Conservation (phyloP, 1,140 invertebrate genomes). For the Littorina saxatilis region DNA sequence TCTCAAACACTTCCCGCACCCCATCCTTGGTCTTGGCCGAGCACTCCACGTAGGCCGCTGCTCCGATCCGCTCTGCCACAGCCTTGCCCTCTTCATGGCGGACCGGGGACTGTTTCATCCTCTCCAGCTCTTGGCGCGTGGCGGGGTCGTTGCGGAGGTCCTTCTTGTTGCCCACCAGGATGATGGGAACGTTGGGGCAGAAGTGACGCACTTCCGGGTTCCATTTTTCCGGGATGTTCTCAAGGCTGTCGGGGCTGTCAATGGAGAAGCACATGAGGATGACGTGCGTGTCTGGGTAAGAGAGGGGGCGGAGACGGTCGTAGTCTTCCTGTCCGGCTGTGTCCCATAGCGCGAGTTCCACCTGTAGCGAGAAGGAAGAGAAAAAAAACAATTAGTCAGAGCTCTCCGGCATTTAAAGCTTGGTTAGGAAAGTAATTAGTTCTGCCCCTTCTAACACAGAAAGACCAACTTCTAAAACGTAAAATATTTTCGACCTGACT, state of each 20-base stretch:
- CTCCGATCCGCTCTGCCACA: constrained; percentile 99
- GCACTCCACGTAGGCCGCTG: constrained; percentile 99
- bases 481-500: no score
- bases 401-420: no score
- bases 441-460: background rate
- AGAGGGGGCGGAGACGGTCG: constrained; percentile 95
- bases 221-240: constrained; percentile 73
- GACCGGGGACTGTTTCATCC: constrained; percentile 99
- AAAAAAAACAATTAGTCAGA: no score
- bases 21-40: constrained; percentile 99
- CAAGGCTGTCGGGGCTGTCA: constrained; percentile 70
- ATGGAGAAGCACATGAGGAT: constrained; percentile 74
- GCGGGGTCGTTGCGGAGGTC: constrained; percentile 94
- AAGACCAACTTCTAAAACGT: no score
- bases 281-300: constrained; percentile 96
- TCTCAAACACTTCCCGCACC: constrained; percentile 99
- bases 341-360: constrained; percentile 94
- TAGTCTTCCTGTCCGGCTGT: constrained; percentile 86
- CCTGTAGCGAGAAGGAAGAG: constrained; percentile 77
- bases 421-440: background rate
- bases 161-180: constrained; percentile 77
- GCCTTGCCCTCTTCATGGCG: constrained; percentile 96
- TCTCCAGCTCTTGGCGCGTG: constrained; percentile 96
- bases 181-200: constrained; percentile 75
- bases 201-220: constrained; percentile 73